Evolutionary conservation across 2,113 vertebrate species (phyloP).

Genomic region (Struthio camelus): DNA sequence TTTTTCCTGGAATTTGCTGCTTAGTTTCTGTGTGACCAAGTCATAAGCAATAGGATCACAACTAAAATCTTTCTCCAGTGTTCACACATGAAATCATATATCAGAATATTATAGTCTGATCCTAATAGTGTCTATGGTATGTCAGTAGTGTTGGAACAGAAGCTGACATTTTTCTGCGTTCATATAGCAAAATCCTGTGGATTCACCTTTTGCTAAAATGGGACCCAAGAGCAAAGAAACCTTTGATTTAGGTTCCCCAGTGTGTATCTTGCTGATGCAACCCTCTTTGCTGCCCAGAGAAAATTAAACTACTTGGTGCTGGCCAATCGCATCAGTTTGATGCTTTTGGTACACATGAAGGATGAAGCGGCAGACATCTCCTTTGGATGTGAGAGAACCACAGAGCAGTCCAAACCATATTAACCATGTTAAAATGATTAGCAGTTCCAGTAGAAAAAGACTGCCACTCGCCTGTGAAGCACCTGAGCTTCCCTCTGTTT

Average conservation of each 20-base stretch:
- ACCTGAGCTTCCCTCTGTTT: neutral
- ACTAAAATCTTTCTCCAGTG: too few relatives aligned
- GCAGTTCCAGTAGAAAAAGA: neutral
- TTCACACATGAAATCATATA: neutral
- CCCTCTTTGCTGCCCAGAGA: neutral
- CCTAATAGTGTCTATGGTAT: neutral
- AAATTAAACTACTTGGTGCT: neutral
- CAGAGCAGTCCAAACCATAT: neutral
- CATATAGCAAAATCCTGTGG: neutral
- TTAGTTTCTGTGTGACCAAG: neutral
- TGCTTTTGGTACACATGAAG: neutral
- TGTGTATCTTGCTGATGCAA: neutral
- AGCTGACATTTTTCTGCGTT: neutral
- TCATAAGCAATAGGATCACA: neutral
- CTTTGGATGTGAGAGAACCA: neutral
- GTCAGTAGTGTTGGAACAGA: neutral
- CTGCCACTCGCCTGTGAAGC: neutral
- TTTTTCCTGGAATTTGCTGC: too few relatives aligned
- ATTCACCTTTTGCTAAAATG: neutral
- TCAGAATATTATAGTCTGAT: neutral
- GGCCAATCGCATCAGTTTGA: neutral
- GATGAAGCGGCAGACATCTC: neutral
- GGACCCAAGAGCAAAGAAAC: neutral
- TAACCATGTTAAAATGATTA: neutral
- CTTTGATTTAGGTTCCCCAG: neutral